Evolutionary conservation across 1,140 invertebrate species (phyloP), one percentile per base, ranked within the genome.

Genomic region (Xylocopa sonorina): DNA sequence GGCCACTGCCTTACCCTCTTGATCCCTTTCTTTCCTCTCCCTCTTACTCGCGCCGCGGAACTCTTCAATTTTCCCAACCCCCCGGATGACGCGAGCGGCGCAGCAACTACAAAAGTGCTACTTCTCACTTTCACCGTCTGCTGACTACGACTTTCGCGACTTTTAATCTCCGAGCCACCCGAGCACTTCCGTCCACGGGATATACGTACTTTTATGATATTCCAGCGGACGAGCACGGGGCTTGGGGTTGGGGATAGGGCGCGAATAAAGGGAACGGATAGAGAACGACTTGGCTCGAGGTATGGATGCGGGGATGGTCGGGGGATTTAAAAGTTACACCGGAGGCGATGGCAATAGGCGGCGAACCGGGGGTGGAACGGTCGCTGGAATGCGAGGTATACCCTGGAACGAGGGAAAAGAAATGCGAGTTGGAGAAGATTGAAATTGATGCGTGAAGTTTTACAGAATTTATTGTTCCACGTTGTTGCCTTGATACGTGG

Each of bases 91-190:
- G 24, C 18, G 4, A 10, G 29, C 34, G 16, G 27, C 50, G 69
- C 6, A 27, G 41, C 69, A 80, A 83, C 82, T 80, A 84, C 81
- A 76, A 84, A 84, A 84, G 77, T 80, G 67, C 57, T 50, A 76
- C 57, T 84, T 62, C 50, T 63, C 60, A 82, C 74, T 85, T 85
- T 75, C 69, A 55, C 46, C 67, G 80, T 68, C 66, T 72, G 83
- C 83, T 82, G 71, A 82, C 64, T 85, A 68, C 6, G 53, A 75
- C 79, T n/a, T 85, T 48, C 50, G 64, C 78, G 78, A 85, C 72
- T 85, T 85, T 85, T 82, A 85, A 85, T 85, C 58, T 81, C 48
- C 41, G n/a, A n/a, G 29, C 50, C 29, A 62, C 43, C 67, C 69
- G 38, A 12, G 57, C 24, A 43, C n/a, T 29, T 73, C 34, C 74